Evolutionary conservation across 2,888 invertebrate genomes (phyloP).

Genomic region (Leucozona laternaria): DNA sequence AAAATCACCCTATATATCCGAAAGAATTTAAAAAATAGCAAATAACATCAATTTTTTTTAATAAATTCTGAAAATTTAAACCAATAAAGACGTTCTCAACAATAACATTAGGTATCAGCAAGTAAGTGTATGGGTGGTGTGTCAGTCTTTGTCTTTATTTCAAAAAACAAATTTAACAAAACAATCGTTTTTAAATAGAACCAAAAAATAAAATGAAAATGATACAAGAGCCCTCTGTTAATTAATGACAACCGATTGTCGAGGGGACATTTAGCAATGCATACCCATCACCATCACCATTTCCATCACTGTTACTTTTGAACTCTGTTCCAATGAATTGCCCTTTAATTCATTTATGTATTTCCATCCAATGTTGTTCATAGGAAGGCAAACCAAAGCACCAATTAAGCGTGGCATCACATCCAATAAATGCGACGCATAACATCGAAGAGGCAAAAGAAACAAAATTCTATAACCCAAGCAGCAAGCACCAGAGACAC

Average conservation of each 20-base stretch:
- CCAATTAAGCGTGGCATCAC: slow-evolving; percentile 69
- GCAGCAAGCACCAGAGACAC: slow-evolving; percentile 11
- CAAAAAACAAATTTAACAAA: background rate
- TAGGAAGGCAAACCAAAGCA: slow-evolving; percentile 39
- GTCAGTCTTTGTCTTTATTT: background rate
- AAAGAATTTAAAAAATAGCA: too few relatives aligned
- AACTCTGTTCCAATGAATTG: background rate
- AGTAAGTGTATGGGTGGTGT: too few relatives aligned
- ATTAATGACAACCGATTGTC: background rate
- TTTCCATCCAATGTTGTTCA: background rate
- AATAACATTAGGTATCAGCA: too few relatives aligned
- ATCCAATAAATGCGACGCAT: slow-evolving; percentile 60
- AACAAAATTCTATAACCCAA: slow-evolving; percentile 57
- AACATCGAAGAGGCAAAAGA: slow-evolving; percentile 31
- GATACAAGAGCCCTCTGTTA: background rate
- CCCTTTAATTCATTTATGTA: background rate
- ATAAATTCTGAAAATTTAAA: too few relatives aligned
- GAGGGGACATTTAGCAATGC: background rate
- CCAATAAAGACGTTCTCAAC: too few relatives aligned
- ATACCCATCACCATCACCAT: background rate
- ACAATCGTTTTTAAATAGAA: background rate
- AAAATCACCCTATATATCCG: too few relatives aligned
- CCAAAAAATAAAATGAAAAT: background rate
- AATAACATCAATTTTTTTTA: too few relatives aligned
- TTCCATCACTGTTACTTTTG: background rate